phyloP scores from a whole-genome alignment of 2,113 vertebrate genomes.

The Ceuthmochares aereus region DNA sequence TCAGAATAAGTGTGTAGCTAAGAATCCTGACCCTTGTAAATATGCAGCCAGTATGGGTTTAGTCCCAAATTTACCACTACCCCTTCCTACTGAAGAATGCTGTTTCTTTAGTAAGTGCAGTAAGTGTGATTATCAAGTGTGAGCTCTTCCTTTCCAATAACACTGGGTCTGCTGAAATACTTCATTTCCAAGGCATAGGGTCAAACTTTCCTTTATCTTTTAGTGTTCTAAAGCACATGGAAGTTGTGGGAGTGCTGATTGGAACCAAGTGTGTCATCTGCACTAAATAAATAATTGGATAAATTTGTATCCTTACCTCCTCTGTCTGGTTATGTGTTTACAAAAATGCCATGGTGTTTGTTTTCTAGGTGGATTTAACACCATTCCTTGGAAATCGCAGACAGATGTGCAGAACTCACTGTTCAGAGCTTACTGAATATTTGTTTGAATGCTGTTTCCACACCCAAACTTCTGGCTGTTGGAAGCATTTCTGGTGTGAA shows the following conservation, averaged over 20 bases:
- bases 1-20: background rate
- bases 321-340: background rate
- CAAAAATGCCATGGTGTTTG: background rate
- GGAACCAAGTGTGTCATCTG: background rate
- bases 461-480: background rate
- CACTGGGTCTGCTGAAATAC: background rate
- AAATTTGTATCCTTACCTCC: background rate
- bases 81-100: background rate
- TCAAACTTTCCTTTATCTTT: background rate
- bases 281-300: background rate
- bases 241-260: background rate
- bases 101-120: background rate
- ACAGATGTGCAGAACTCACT: background rate
- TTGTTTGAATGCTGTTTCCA: background rate
- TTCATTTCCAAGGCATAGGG: background rate
- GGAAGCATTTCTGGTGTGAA: background rate
- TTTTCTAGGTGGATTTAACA: background rate
- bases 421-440: background rate
- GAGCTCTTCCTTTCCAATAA: background rate
- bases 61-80: background rate
- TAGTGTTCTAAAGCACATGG: background rate
- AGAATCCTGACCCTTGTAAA: no score
- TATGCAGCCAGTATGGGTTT: background rate
- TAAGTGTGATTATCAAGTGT: background rate
- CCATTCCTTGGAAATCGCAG: background rate